phyloP scores from a whole-genome alignment of 2,888 invertebrate species.

The Acronicta alni region DNA sequence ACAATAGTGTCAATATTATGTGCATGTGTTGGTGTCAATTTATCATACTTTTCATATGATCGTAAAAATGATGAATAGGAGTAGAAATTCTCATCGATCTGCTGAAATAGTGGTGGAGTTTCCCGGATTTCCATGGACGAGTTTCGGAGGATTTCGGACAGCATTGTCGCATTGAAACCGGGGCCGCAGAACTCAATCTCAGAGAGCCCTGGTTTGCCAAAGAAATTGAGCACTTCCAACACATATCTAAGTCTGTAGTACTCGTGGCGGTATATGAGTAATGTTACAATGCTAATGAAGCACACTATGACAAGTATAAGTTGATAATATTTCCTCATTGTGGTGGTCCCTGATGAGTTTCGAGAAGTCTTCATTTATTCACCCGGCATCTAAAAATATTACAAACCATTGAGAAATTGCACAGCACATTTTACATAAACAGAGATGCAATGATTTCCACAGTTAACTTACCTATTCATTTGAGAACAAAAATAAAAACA shows the following conservation, averaged over 20 bases:
- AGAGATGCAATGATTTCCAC: neutral
- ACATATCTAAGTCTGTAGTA: conserved; percentile 95
- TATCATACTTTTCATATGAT: conserved; percentile 84
- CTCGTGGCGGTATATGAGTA: conserved; percentile 95
- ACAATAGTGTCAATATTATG: conserved; percentile 89
- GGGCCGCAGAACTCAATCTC: conserved; percentile 88
- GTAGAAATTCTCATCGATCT: conserved; percentile 90
- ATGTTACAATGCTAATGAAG: conserved; percentile 91
- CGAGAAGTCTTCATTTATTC: conserved; percentile 82
- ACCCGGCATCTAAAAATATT: conserved; percentile 63
- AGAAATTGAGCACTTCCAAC: conserved; percentile 95
- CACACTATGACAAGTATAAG: conserved; percentile 92
- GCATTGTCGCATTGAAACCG: conserved; percentile 86
- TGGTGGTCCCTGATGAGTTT: conserved; percentile 73
- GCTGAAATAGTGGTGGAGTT: conserved; percentile 91
- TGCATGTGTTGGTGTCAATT: conserved; percentile 82
- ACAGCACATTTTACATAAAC: neutral
- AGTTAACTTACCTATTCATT: conserved; percentile 30
- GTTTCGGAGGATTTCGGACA: conserved; percentile 85
- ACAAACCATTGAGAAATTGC: neutral
- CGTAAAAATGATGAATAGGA: conserved; percentile 92
- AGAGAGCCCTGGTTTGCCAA: conserved; percentile 91
- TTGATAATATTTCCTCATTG: conserved; percentile 96
- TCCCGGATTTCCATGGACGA: conserved; percentile 89
- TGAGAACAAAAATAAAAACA: conserved; percentile 38